Percentiles rank a stretch among this genome's conserved stretches.
These are phyloP conservation scores for Nesoenas mayeri DNA, from an alignment of 2,113 vertebrate species.

Conservation along the genomic window DNA sequence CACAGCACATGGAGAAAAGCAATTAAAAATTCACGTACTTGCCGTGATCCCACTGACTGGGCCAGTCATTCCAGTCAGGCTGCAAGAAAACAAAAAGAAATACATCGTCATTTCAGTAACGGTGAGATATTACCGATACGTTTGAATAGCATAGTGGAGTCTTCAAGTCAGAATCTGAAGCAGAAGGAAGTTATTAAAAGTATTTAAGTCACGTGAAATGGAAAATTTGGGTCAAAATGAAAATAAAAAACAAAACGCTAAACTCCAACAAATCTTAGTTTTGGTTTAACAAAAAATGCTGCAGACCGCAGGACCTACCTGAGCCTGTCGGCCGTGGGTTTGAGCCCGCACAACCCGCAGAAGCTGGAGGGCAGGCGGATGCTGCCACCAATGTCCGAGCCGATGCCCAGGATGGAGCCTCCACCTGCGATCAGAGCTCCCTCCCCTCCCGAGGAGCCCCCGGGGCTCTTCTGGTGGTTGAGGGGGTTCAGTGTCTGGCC, in stretches of 20 bases:
- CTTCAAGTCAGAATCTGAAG: neutral
- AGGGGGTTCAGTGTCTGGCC: slow-evolving; percentile 63
- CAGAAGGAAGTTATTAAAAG: neutral
- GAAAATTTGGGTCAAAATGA: neutral
- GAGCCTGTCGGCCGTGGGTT: slow-evolving; percentile 62
- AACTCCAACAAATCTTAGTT: neutral
- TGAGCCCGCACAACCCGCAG: slow-evolving; percentile 73
- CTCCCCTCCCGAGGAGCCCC: slow-evolving; percentile 72
- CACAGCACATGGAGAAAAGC: neutral
- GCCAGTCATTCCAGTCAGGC: slow-evolving; percentile 1
- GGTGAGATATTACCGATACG: neutral
- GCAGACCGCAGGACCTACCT: slow-evolving; percentile 40
- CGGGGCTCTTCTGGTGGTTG: slow-evolving; percentile 49
- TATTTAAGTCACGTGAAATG: neutral
- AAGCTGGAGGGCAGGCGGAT: slow-evolving; percentile 71
- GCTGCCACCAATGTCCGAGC: slow-evolving; percentile 67
- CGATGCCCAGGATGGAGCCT: slow-evolving; percentile 70
- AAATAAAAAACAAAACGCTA: neutral
- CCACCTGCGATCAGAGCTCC: slow-evolving; percentile 68
- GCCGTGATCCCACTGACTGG: slow-evolving; percentile 11
- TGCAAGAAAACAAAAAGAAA: neutral
- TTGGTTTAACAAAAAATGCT: neutral
- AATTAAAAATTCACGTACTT: slow-evolving; percentile 8
- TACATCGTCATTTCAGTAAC: neutral
- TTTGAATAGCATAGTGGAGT: neutral